A percentile compares a stretch with the other conserved stretches of the same genome.
phyloP scores from a whole-genome alignment of 1,140 invertebrate species.

The Nasonia giraulti region DNA sequence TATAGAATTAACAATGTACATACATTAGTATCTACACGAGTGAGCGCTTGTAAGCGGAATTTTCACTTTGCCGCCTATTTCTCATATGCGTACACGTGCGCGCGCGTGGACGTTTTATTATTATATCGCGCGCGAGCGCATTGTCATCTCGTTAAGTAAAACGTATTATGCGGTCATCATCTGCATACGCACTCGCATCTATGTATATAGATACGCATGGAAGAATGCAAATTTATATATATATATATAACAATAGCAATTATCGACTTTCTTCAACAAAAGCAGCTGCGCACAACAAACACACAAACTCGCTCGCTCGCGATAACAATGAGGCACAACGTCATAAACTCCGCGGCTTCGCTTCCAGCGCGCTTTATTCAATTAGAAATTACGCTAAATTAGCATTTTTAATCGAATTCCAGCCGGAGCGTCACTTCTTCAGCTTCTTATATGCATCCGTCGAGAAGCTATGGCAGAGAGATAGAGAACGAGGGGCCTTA shows the following conservation, averaged over 20 bases:
- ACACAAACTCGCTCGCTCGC: no score
- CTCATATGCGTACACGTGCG: no score
- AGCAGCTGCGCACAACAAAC: neutral
- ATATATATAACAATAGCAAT: neutral
- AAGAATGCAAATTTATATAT: neutral
- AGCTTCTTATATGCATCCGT: neutral
- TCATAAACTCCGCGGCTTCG: neutral
- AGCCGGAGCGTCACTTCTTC: neutral
- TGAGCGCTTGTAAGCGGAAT: neutral
- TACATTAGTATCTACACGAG: neutral
- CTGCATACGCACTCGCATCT: neutral
- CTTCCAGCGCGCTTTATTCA: neutral
- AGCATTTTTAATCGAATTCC: constrained; percentile 1
- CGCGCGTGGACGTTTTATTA: neutral
- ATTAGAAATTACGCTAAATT: neutral
- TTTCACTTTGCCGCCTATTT: neutral
- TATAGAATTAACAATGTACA: neutral
- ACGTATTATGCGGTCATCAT: neutral
- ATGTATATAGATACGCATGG: neutral
- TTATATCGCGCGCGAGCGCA: neutral
- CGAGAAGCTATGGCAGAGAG: neutral
- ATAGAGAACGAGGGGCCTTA: neutral
- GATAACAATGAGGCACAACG: neutral
- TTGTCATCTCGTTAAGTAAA: neutral
- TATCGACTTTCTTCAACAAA: neutral